Conservation (phyloP, 2,113 vertebrate genomes). For the Crotalus viridis region DNA sequence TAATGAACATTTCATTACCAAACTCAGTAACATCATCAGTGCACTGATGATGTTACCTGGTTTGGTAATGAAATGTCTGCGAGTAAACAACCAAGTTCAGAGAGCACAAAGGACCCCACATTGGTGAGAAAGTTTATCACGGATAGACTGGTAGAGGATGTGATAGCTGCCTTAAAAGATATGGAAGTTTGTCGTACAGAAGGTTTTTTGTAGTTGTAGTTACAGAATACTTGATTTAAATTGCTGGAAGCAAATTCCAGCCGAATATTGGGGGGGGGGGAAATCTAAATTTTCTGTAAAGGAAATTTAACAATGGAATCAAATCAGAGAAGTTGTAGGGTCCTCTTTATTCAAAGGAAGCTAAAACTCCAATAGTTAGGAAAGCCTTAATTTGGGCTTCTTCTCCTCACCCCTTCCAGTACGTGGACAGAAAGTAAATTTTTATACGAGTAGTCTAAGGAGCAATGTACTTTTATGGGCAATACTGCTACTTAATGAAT, state of each 20-base stretch:
- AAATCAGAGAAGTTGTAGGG: neutral
- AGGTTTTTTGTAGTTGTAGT: neutral
- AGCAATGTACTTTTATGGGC: neutral
- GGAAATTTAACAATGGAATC: neutral
- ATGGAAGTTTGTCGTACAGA: neutral
- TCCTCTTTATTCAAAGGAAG: neutral
- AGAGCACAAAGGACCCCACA: neutral
- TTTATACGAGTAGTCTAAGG: neutral
- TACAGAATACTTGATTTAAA: neutral
- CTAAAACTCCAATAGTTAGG: neutral
- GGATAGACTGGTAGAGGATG: neutral
- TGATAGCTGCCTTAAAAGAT: neutral
- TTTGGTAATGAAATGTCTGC: neutral
- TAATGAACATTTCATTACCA: neutral
- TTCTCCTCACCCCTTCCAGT: neutral
- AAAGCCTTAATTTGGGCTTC: neutral
- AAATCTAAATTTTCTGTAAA: neutral
- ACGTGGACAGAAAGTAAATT: neutral
- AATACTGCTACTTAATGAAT: neutral
- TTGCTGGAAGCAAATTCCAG: neutral
- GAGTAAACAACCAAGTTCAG: neutral
- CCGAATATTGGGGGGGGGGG: neutral
- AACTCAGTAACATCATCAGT: neutral
- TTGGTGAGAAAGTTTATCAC: neutral
- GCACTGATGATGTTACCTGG: neutral